Conservation (phyloP, 2,888 invertebrate species). For the Pelosia muscerda region DNA sequence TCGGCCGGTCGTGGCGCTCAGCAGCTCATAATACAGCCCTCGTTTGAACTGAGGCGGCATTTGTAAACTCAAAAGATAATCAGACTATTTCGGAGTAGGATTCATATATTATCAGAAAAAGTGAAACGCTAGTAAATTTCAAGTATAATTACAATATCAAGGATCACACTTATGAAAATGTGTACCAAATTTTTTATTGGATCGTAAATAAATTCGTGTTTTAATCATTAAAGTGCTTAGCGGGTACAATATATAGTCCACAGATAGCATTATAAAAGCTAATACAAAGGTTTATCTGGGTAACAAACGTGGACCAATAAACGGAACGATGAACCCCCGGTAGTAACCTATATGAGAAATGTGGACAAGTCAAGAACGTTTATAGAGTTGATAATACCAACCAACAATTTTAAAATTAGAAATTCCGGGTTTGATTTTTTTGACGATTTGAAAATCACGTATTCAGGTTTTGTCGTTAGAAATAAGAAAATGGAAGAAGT, state of each 20-base stretch:
- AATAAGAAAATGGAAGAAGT: too few species aligned
- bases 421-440: neutral
- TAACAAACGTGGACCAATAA: conserved; percentile 85
- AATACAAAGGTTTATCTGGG: conserved; percentile 82
- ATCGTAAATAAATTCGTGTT: conserved; percentile 44
- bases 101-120: neutral
- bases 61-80: too few species aligned
- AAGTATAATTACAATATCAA: conserved; percentile 29
- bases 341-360: conserved; percentile 84
- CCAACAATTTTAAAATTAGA: neutral
- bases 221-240: conserved; percentile 56
- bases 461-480: too few species aligned
- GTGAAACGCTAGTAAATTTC: neutral
- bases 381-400: conserved; percentile 61
- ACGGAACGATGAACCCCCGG: conserved; percentile 83
- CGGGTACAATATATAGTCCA: conserved; percentile 65
- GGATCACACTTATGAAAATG: conserved; percentile 33
- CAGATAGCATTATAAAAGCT: conserved; percentile 81
- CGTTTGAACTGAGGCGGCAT: too few species aligned
- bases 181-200: conserved; percentile 39
- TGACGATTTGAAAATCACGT: too few species aligned
- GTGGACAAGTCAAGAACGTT: conserved; percentile 62
- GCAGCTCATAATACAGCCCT: too few species aligned
- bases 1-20: too few species aligned
- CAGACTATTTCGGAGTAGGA: too few species aligned